Evolutionary conservation across 2,113 vertebrate species (phyloP), one percentile per base, ranked within the genome.

Genomic region (Platanista minor): DNA sequence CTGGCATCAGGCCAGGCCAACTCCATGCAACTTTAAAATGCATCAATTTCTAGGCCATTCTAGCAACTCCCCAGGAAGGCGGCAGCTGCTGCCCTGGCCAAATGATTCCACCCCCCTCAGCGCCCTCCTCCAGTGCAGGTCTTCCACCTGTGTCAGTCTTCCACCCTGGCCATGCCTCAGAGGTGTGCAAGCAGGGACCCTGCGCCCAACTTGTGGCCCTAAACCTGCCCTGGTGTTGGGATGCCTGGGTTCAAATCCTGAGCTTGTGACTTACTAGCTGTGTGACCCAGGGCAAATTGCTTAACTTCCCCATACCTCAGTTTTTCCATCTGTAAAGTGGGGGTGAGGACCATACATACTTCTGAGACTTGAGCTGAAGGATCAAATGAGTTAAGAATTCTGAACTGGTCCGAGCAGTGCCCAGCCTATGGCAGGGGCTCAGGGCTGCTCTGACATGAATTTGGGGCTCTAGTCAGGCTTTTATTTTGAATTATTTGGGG

Each of bases 21-120:
- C 18, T 8, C 11, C 49, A 21, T 0, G 9, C 25, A 41, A 1
- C 86, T 59, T 82, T 29, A 64, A 80, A 41, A 23, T 18, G 72
- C 31, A 2, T 11, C 80, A 9, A 1, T 7, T 13, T 33, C 84
- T 29, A 2, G 15, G 33, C 1, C 15, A 1, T 23, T 20, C 71
- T 27, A 25, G 46, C 9, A 64, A 10, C 39, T 41, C 59, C 83
- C 46, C 11, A 0, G 33, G 69, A 71, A 59, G 90, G 14, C 57
- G 23, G 29, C 17, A 6, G 41, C n/a, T 1, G 1, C 20, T 14
- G 31, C 57, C 43, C 43, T 31, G 25, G 6, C 49, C 46, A 3
- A 7, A 23, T 2, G 14, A 6, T 21, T 11, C 2, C 7, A 9
- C n/a, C 9, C 13, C 6, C 4, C 59, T 36, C 10, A 3, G 46